Percentiles rank a stretch among this genome's conserved stretches.
Evolutionary conservation across 2,888 invertebrate species (phyloP).

Genomic region (Apodemia zela): DNA sequence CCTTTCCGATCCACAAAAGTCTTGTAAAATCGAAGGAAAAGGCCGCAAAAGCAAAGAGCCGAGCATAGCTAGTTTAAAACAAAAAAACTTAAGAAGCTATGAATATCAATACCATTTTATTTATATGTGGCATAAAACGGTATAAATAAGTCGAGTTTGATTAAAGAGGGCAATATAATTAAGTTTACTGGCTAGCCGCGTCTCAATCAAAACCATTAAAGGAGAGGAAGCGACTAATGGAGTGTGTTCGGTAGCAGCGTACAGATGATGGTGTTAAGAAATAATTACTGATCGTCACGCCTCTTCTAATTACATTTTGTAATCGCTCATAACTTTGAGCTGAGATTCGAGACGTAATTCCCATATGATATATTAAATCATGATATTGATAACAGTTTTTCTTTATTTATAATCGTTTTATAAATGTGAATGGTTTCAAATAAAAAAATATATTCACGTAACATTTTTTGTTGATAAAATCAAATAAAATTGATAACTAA

Average conservation of each 20-base stretch:
- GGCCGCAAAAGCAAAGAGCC: too few species aligned
- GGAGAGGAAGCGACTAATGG: constrained; percentile 60
- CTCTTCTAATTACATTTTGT: constrained; percentile 67
- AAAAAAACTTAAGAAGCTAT: not conserved
- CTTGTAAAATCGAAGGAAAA: too few species aligned
- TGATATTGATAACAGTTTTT: not conserved
- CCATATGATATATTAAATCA: constrained; percentile 35
- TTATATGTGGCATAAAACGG: constrained; percentile 6
- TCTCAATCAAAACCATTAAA: constrained; percentile 33
- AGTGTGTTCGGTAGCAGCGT: constrained; percentile 60
- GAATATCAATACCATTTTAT: not conserved
- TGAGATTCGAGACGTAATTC: constrained; percentile 33
- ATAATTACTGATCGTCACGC: constrained; percentile 72
- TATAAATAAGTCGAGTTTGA: constrained; percentile 7
- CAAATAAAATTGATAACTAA: too few species aligned
- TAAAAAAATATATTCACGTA: too few species aligned
- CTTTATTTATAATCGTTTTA: not conserved
- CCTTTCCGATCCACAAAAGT: too few species aligned
- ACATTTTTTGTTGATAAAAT: too few species aligned
- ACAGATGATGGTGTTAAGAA: constrained; percentile 69
- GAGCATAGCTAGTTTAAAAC: too few species aligned
- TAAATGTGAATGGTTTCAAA: not conserved
- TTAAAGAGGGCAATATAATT: constrained; percentile 9
- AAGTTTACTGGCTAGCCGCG: not conserved
- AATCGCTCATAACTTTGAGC: constrained; percentile 61